phyloP scores from a whole-genome alignment of 2,113 vertebrate genomes.

The Tupaia chinensis region DNA sequence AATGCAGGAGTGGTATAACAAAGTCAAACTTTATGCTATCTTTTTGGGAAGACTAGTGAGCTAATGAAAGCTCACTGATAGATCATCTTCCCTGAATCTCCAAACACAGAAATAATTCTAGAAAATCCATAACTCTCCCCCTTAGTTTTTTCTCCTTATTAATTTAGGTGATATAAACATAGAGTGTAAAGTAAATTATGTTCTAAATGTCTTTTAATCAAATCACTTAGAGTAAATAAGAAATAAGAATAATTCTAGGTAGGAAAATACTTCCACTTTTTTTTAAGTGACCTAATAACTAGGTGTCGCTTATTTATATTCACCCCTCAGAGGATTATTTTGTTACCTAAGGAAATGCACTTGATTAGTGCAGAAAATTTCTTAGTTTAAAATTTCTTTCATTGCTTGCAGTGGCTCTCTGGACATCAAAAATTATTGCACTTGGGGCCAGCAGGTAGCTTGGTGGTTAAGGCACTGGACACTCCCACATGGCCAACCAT shows the following conservation, averaged over 20 bases:
- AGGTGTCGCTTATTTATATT: no score
- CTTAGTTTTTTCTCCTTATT: slow-evolving; percentile 65
- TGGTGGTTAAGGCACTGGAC: no score
- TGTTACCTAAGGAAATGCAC: no score
- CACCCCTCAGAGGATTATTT: no score
- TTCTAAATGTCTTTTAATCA: slow-evolving; percentile 69
- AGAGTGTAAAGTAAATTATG: slow-evolving; percentile 77
- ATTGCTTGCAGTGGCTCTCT: slow-evolving; percentile 87
- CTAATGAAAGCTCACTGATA: slow-evolving; percentile 58
- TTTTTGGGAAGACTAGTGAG: slow-evolving; percentile 71
- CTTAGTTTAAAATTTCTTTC: slow-evolving; percentile 84
- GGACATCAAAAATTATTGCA: no score
- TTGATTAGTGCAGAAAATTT: not conserved
- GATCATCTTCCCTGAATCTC: slow-evolving; percentile 67
- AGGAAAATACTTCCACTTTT: slow-evolving; percentile 76
- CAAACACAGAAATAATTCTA: slow-evolving; percentile 9
- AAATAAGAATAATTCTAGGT: slow-evolving; percentile 68
- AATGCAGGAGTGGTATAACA: slow-evolving; percentile 29
- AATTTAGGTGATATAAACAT: slow-evolving; percentile 74
- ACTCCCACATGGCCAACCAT: no score
- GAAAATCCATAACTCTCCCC: slow-evolving; percentile 70
- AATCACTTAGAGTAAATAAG: slow-evolving; percentile 66
- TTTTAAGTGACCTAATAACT: not conserved
- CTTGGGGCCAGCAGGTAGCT: no score
- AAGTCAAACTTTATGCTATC: slow-evolving; percentile 74